These are phyloP conservation scores for Eristalis tenax DNA, from an alignment of 2,888 invertebrate species.

Conservation along the genomic window DNA sequence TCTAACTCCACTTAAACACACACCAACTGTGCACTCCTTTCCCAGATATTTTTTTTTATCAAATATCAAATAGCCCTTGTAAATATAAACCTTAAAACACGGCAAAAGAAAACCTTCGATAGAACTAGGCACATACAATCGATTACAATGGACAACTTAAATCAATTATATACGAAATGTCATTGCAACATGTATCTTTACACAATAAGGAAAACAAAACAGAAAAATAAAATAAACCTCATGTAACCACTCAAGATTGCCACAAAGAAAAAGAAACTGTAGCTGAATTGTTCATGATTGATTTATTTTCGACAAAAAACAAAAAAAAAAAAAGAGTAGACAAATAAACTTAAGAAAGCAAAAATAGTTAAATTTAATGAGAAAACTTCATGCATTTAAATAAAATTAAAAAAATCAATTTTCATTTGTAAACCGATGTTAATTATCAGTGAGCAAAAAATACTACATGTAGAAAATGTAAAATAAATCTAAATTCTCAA, in stretches of 20 bases:
- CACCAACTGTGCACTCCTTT: background rate
- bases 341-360: background rate
- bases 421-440: slow-evolving; percentile 27
- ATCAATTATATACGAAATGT: slow-evolving; percentile 56
- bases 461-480: slow-evolving; percentile 40
- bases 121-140: slow-evolving; percentile 46
- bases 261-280: slow-evolving; percentile 24
- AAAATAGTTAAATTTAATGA: slow-evolving; percentile 3
- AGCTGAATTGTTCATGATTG: slow-evolving; percentile 22
- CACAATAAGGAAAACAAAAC: background rate
- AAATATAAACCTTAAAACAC: slow-evolving; percentile 21
- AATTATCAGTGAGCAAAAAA: slow-evolving; percentile 42
- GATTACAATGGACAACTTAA: slow-evolving; percentile 37
- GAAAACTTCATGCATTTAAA: slow-evolving; percentile 48
- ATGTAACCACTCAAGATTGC: slow-evolving; percentile 52
- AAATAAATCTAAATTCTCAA: slow-evolving; percentile 38
- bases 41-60: background rate
- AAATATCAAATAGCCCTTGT: slow-evolving; percentile 10
- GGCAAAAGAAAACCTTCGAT: slow-evolving; percentile 33
- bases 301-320: slow-evolving; percentile 19
- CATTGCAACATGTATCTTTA: slow-evolving; percentile 39
- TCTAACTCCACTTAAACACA: background rate
- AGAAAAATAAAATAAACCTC: slow-evolving; percentile 31
- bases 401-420: slow-evolving; percentile 18
- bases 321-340: slow-evolving; percentile 17